Percentiles rank a stretch among this genome's conserved stretches.
phyloP scores from a whole-genome alignment of 2,888 invertebrate species.

The Piscicola geometra region DNA sequence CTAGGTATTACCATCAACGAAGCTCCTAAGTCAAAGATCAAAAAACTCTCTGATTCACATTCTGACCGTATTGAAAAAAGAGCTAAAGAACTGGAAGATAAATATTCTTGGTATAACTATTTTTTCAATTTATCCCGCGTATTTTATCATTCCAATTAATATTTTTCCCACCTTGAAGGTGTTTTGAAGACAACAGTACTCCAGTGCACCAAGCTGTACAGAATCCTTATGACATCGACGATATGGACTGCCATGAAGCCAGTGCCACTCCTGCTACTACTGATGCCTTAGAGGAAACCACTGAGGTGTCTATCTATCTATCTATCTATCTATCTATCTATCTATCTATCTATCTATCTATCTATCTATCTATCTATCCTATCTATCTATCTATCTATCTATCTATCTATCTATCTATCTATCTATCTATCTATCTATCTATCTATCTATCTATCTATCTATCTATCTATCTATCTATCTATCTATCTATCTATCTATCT shows the following conservation, averaged over 20 bases:
- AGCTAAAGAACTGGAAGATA: conserved; percentile 5
- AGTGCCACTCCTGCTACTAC: neutral
- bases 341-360: no score
- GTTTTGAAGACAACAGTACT: neutral
- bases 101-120: neutral
- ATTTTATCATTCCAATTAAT: no score
- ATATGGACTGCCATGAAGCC: neutral
- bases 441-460: no score
- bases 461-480: no score
- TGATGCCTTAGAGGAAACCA: neutral
- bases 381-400: no score
- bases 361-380: no score
- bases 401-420: no score
- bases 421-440: no score
- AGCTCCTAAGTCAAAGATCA: neutral
- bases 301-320: no score
- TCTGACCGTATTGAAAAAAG: neutral
- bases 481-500: no score
- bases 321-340: no score
- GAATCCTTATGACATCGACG: conserved; percentile 8
- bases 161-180: neutral
- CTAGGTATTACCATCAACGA: conserved; percentile 4
- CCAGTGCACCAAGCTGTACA: neutral
- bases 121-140: no score
- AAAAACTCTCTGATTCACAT: neutral